Evolutionary conservation across 2,888 invertebrate genomes (phyloP).

Genomic region (Melanargia galathea): DNA sequence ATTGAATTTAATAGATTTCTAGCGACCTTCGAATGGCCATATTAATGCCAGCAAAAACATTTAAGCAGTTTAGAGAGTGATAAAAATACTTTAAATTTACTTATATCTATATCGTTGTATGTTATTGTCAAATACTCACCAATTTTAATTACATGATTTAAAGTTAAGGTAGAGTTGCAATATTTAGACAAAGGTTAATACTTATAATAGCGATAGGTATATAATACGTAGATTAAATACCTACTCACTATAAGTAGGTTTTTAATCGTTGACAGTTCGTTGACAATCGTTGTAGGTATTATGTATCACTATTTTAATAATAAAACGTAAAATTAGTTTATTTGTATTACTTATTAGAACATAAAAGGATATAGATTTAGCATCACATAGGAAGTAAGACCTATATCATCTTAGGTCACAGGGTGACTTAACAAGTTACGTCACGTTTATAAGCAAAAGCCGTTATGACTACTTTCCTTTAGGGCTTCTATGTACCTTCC

Average conservation of each 20-base stretch:
- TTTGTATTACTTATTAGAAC: no score
- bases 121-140: slow-evolving; percentile 11
- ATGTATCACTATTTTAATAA: no score
- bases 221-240: no score
- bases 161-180: background rate
- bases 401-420: slow-evolving; percentile 15
- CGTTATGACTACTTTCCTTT: slow-evolving; percentile 25
- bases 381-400: background rate
- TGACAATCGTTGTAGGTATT: no score
- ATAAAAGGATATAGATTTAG: no score
- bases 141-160: background rate
- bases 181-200: no score
- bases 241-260: no score
- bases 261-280: no score
- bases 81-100: slow-evolving; percentile 10
- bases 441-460: slow-evolving; percentile 23
- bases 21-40: slow-evolving; percentile 23
- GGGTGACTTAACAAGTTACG: slow-evolving; percentile 20
- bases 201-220: no score
- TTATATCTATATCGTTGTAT: background rate
- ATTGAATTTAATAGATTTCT: slow-evolving; percentile 25
- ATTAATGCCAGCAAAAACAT: slow-evolving; percentile 18
- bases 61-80: slow-evolving; percentile 11
- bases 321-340: no score
- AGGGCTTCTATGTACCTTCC: slow-evolving; percentile 13